Conservation (phyloP, 2,888 invertebrate genomes). For the Ptychoptera albimana region DNA sequence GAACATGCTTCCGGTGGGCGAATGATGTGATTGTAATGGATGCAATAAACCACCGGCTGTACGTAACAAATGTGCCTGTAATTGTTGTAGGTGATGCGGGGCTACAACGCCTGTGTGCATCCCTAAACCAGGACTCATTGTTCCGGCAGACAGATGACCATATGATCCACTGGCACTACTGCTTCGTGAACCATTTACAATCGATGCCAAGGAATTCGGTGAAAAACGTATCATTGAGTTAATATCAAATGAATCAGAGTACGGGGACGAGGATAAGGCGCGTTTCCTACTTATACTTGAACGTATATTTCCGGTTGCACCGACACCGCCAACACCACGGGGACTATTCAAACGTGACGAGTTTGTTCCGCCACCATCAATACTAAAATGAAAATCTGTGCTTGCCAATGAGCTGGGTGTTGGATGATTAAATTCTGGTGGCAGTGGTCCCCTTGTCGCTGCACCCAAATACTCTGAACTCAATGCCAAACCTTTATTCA, state of each 20-base stretch:
- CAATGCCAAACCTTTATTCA: conserved; percentile 39
- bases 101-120: conserved; percentile 36
- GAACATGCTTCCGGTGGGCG: conserved; percentile 20
- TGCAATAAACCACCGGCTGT: conserved; percentile 30
- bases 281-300: conserved; percentile 67
- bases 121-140: conserved; percentile 74
- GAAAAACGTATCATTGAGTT: conserved; percentile 93
- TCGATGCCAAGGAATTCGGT: conserved; percentile 73
- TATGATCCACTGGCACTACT: conserved; percentile 89
- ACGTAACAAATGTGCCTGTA: conserved; percentile 65
- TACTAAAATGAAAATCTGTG: conserved; percentile 77
- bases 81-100: conserved; percentile 53
- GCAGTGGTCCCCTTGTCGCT: conserved; percentile 16
- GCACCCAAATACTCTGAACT: conserved; percentile 45
- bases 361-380: conserved; percentile 63
- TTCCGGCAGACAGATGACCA: conserved; percentile 88
- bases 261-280: conserved; percentile 85
- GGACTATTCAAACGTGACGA: conserved; percentile 41
- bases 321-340: conserved; percentile 12
- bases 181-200: conserved; percentile 69
- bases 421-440: conserved; percentile 34
- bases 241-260: conserved; percentile 89
- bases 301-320: conserved; percentile 18
- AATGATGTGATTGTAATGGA: conserved; percentile 24
- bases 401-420: conserved; percentile 56